These are phyloP conservation scores for Drosophila formosana DNA, from an alignment of 2,888 invertebrate species.

Conservation along the genomic window DNA sequence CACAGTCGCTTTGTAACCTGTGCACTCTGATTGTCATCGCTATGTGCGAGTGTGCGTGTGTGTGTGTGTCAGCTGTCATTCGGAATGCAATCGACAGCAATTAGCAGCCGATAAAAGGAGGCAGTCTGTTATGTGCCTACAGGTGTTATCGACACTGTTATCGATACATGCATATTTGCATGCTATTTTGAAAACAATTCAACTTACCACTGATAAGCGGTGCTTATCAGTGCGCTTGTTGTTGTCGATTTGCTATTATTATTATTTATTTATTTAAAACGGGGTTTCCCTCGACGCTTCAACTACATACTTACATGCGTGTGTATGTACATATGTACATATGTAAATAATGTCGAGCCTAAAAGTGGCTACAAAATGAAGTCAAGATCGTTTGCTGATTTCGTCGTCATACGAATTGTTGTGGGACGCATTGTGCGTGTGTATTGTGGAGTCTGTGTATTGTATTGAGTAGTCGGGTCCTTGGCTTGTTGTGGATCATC, in stretches of 20 bases:
- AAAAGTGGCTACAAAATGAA: slow-evolving; percentile 20
- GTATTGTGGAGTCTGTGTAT: not conserved
- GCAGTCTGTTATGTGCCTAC: slow-evolving; percentile 4
- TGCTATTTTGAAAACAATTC: slow-evolving; percentile 19
- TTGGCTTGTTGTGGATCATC: slow-evolving; percentile 54
- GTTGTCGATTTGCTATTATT: slow-evolving; percentile 9
- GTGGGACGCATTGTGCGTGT: not conserved
- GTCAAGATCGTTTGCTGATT: slow-evolving; percentile 27
- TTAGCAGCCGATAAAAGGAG: slow-evolving; percentile 33
- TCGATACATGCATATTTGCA: slow-evolving; percentile 13
- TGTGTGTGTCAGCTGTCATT: slow-evolving; percentile 13
- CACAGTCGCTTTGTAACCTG: slow-evolving; percentile 48
- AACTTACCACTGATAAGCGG: slow-evolving; percentile 11
- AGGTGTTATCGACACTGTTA: slow-evolving; percentile 9
- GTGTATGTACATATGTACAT: too few relatives aligned
- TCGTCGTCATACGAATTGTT: slow-evolving; percentile 15
- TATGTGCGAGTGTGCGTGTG: not conserved
- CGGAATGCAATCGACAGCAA: slow-evolving; percentile 17
- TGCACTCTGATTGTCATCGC: slow-evolving; percentile 40
- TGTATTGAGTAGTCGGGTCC: slow-evolving; percentile 46
- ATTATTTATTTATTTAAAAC: not conserved
- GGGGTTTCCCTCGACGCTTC: slow-evolving; percentile 14
- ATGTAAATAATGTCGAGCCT: not conserved
- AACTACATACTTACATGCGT: not conserved
- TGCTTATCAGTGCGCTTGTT: slow-evolving; percentile 7